Percentiles rank a stretch among this genome's conserved stretches.
Evolutionary conservation across 2,113 vertebrate genomes (phyloP).

Genomic region (Tragelaphus imberbis): DNA sequence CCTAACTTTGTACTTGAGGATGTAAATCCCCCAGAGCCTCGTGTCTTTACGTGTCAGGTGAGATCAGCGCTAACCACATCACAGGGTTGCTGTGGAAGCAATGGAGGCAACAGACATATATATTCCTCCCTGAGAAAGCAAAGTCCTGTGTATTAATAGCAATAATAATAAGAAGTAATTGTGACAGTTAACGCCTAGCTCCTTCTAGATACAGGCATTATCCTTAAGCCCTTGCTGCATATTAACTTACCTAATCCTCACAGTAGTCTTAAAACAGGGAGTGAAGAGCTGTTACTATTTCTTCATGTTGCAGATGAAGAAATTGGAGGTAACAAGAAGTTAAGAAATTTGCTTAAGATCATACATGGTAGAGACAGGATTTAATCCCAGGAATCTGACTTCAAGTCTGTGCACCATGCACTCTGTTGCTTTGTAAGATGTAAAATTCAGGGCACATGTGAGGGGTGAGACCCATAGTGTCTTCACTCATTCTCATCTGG

Average conservation of each 20-base stretch:
- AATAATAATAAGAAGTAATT: background rate
- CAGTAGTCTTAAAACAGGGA: background rate
- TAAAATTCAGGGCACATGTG: background rate
- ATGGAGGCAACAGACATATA: background rate
- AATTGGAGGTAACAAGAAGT: background rate
- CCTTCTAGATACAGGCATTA: background rate
- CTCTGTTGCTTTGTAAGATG: no score
- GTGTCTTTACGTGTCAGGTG: background rate
- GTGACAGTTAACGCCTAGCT: background rate
- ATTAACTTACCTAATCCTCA: background rate
- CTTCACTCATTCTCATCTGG: background rate
- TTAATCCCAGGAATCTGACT: background rate
- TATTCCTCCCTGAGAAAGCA: background rate
- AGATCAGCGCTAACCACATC: background rate
- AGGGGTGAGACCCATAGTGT: background rate
- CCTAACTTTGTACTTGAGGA: background rate
- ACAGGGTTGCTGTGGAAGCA: background rate
- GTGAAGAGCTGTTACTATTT: background rate
- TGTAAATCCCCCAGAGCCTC: background rate
- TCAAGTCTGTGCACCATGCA: fast-evolving
- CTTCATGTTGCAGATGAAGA: background rate
- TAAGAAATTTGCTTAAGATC: background rate
- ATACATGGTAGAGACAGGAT: background rate
- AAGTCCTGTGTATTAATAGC: background rate
- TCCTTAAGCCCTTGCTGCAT: background rate